Evolutionary conservation across 2,113 vertebrate genomes (phyloP).

Genomic region (Accipiter cooperii): DNA sequence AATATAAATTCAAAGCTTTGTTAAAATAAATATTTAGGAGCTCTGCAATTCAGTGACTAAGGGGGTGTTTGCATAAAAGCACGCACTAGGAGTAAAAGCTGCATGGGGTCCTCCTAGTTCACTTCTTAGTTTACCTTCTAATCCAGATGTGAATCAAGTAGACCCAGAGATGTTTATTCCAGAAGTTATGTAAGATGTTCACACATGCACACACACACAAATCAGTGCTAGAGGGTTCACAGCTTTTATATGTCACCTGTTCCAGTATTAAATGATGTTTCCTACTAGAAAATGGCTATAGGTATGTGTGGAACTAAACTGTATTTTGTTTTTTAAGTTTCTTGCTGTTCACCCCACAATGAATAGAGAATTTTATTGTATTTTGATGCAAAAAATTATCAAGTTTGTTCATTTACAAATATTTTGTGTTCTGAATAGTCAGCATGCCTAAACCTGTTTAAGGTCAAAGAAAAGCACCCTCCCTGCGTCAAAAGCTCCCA

Average conservation of each 20-base stretch:
- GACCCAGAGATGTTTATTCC: background rate
- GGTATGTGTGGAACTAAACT: background rate
- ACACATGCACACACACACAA: background rate
- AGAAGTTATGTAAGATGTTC: background rate
- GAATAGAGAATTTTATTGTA: background rate
- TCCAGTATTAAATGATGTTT: background rate
- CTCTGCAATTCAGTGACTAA: background rate
- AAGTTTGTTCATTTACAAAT: background rate
- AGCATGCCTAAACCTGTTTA: background rate
- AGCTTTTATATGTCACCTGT: background rate
- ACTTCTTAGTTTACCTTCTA: background rate
- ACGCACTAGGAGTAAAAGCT: background rate
- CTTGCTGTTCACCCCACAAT: background rate
- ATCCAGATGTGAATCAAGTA: background rate
- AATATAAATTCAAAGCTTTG: background rate
- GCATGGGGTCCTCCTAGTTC: background rate
- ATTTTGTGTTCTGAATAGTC: background rate
- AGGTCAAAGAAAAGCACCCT: background rate
- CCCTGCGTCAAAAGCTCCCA: background rate
- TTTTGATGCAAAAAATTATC: background rate
- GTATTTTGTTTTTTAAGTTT: background rate
- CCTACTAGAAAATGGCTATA: background rate
- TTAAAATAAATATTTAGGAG: background rate
- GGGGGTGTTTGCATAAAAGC: background rate
- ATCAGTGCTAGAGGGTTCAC: accelerated